Percentiles rank a stretch among this genome's conserved stretches.
Conservation (phyloP, 2,797 vertebrate genomes). For the Dallia pectoralis region DNA sequence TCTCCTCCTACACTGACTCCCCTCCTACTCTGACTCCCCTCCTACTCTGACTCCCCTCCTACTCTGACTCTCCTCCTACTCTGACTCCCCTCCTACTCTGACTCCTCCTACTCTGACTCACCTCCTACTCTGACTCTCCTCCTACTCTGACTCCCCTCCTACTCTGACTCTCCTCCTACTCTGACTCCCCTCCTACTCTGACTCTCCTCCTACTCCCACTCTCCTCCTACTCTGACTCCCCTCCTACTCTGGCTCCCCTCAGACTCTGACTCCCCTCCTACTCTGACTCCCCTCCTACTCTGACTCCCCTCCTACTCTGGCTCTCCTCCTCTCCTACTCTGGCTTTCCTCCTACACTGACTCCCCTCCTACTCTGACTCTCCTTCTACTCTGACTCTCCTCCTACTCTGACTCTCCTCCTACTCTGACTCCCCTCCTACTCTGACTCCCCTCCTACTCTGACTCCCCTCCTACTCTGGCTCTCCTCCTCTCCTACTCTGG, state of each 20-base stretch:
- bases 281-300: neutral
- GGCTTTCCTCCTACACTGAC: neutral
- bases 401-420: neutral
- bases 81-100: neutral
- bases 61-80: neutral
- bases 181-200: neutral
- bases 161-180: neutral
- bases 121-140: neutral
- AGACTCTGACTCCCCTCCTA: neutral
- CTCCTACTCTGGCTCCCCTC: no score
- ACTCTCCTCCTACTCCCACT: neutral
- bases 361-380: neutral
- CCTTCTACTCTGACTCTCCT: neutral
- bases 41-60: no score
- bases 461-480: neutral
- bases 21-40: neutral
- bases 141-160: no score
- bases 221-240: neutral
- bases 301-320: constrained; percentile 6
- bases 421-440: neutral
- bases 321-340: neutral
- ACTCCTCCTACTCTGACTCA: no score
- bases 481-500: no score
- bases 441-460: constrained; percentile 6
- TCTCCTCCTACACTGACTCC: neutral